A percentile compares a stretch with the other conserved stretches of the same genome.
Evolutionary conservation across 1,140 invertebrate species (phyloP).

Genomic region (Dendrolimus punctatus): DNA sequence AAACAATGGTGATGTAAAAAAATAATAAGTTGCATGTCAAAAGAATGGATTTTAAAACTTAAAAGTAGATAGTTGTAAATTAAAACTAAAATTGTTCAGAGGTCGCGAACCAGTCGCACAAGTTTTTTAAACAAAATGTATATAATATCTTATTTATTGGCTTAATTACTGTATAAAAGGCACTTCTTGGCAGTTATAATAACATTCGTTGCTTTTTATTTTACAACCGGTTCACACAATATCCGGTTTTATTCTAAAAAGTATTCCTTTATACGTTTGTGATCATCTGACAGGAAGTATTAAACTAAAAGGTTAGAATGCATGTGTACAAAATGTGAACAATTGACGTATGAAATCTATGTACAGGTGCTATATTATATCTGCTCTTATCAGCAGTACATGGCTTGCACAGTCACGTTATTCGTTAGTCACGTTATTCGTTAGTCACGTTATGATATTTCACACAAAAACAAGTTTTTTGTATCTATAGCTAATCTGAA

Average conservation of each 20-base stretch:
- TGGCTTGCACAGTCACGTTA: too few relatives aligned
- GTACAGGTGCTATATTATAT: too few relatives aligned
- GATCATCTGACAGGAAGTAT: not conserved
- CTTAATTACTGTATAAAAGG: constrained; percentile 54
- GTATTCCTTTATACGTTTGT: constrained; percentile 38
- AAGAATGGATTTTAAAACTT: constrained; percentile 20
- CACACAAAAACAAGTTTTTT: too few relatives aligned
- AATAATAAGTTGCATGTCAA: constrained; percentile 22
- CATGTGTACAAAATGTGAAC: not conserved
- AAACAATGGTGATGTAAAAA: constrained; percentile 23
- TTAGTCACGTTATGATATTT: too few relatives aligned
- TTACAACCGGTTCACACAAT: constrained; percentile 46
- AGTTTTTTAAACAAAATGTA: constrained; percentile 22
- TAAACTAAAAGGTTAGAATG: constrained; percentile 5
- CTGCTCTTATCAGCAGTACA: too few relatives aligned
- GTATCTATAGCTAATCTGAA: too few relatives aligned
- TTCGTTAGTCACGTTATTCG: too few relatives aligned
- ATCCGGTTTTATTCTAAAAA: constrained; percentile 34
- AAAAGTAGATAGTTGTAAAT: constrained; percentile 14
- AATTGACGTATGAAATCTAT: too few relatives aligned
- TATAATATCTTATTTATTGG: constrained; percentile 25
- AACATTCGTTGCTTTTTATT: constrained; percentile 40
- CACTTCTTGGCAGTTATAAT: constrained; percentile 66
- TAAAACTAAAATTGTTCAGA: constrained; percentile 34
- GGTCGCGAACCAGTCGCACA: constrained; percentile 46